These are phyloP conservation scores for Shargacucullia verbasci DNA, from an alignment of 2,888 invertebrate genomes.

Conservation along the genomic window DNA sequence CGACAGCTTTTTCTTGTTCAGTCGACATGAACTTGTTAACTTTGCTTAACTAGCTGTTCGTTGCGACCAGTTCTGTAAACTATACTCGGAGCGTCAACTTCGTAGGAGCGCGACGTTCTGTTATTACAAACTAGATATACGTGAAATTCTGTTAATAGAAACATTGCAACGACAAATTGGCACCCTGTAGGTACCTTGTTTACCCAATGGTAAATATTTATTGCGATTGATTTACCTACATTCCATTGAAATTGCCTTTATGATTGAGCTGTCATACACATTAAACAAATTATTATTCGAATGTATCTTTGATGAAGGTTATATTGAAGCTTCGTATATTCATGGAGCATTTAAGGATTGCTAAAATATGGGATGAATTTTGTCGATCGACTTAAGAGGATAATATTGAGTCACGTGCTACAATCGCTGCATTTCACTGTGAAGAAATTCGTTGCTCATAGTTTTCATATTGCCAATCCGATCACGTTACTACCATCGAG, in stretches of 20 bases:
- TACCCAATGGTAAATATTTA: slow-evolving; percentile 7
- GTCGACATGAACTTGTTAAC: slow-evolving; percentile 64
- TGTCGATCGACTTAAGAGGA: slow-evolving; percentile 49
- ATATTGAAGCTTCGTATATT: slow-evolving; percentile 12
- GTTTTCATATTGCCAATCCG: slow-evolving; percentile 67
- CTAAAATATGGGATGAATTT: slow-evolving; percentile 46
- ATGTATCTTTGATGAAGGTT: slow-evolving; percentile 5
- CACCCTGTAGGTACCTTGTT: not conserved
- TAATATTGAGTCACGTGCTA: slow-evolving; percentile 52
- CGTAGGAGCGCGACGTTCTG: slow-evolving; percentile 4
- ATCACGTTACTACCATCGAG: slow-evolving; percentile 73
- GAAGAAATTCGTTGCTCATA: slow-evolving; percentile 61
- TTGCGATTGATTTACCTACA: slow-evolving; percentile 24
- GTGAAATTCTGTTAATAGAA: not conserved
- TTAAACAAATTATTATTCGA: too few relatives aligned
- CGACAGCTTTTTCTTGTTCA: slow-evolving; percentile 60
- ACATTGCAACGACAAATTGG: not conserved
- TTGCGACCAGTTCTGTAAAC: slow-evolving; percentile 37
- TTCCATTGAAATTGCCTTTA: slow-evolving; percentile 1
- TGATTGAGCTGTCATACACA: slow-evolving; percentile 21
- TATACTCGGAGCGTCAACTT: slow-evolving; percentile 20
- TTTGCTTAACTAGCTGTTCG: slow-evolving; percentile 62
- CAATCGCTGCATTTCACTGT: slow-evolving; percentile 55
- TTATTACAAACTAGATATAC: slow-evolving; percentile 16
- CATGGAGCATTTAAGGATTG: slow-evolving; percentile 12